A percentile compares a stretch with the other conserved stretches of the same genome.
Evolutionary conservation across 2,888 invertebrate species (phyloP).

Genomic region (Brenthis daphne): DNA sequence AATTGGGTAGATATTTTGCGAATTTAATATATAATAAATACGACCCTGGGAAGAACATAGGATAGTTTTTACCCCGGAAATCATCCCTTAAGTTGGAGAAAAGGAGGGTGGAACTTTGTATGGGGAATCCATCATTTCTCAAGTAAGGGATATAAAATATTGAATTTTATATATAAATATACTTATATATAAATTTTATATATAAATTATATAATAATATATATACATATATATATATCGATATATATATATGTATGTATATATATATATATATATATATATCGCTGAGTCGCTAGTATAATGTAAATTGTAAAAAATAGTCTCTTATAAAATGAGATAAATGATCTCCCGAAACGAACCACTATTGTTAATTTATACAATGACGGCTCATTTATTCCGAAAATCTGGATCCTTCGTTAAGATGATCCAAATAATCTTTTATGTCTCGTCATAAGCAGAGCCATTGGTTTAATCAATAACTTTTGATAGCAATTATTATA

Average conservation of each 20-base stretch:
- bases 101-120: too few species aligned
- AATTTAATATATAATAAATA: background rate
- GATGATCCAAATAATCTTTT: slow-evolving; percentile 34
- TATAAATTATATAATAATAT: too few species aligned
- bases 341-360: slow-evolving; percentile 27
- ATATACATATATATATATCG: too few species aligned
- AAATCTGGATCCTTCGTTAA: slow-evolving; percentile 26
- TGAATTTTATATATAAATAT: too few species aligned
- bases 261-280: too few species aligned
- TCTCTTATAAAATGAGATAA: slow-evolving; percentile 18
- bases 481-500: background rate
- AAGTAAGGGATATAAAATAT: too few species aligned
- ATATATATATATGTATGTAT: too few species aligned
- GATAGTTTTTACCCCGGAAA: too few species aligned
- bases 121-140: too few species aligned
- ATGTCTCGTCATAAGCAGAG: slow-evolving; percentile 32
- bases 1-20: background rate
- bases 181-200: too few species aligned
- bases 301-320: slow-evolving; percentile 5
- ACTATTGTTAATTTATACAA: slow-evolving; percentile 32
- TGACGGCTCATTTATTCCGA: slow-evolving; percentile 24
- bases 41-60: too few species aligned
- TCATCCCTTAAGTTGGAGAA: too few species aligned
- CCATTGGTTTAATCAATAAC: slow-evolving; percentile 25
- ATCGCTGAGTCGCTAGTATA: background rate